Evolutionary conservation across 1,140 invertebrate genomes (phyloP), one percentile per base, ranked within the genome.

Genomic region (Schlechtendalia chinensis): DNA sequence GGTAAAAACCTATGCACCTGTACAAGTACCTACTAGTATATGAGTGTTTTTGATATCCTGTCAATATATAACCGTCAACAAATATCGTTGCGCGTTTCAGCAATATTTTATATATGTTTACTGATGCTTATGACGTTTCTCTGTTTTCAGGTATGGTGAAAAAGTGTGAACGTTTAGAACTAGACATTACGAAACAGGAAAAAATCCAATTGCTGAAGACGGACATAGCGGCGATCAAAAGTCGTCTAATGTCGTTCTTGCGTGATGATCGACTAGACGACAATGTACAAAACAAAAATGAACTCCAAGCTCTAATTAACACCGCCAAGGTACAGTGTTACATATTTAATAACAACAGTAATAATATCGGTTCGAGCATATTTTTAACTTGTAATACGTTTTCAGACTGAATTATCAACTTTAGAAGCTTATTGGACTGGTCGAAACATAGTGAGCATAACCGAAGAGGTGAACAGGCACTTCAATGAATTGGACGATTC

Each of bases 101-200:
- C n/a, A n/a, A n/a, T n/a, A n/a, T n/a, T n/a, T n/a, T n/a, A n/a
- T n/a, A n/a, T n/a, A n/a, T 39, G 3, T 39, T 39, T 8, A 11
- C 11, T 22, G 22, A 58, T 4, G 19, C 12, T 45, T 45, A n/a
- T 14, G 47, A 17, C 1, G 0, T 45, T 8, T 47, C 0, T 47
- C 1, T 54, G 4, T 72, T 72, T 88, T 45, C 83, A 91, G 90
- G 86, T 82, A 85, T 90, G 72, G 86, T 90, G 65, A 86, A 88
- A 81, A 86, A 87, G 84, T 90, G 90, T 89, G 87, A 89, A 83
- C 85, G 84, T 29, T 83, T 91, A 74, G 86, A 88, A 58, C 84
- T 86, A 16, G 84, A 87, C 81, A 86, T 87, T 0, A 87, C 88
- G 39, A 88, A 90, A 77, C 85, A 87, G 10, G 88, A 88, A 83